phyloP scores from a whole-genome alignment of 2,797 vertebrate species.

The Poecilia wingei region DNA sequence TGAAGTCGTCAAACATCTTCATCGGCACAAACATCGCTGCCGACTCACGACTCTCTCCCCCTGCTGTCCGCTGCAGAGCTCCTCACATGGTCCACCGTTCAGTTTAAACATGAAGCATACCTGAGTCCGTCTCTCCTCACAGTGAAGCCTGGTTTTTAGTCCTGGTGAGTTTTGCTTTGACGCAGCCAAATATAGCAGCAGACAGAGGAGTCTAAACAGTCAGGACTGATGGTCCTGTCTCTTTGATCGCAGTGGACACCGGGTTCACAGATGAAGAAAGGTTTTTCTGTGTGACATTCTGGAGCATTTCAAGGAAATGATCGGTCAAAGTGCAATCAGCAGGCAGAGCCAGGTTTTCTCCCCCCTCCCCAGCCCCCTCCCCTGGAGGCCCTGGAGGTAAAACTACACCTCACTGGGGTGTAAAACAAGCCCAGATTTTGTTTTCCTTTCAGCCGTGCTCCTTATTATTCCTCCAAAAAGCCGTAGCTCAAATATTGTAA shows the following conservation, averaged over 20 bases:
- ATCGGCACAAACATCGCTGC: slow-evolving; percentile 71
- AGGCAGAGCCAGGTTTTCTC: slow-evolving; percentile 61
- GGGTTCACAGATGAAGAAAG: slow-evolving; percentile 66
- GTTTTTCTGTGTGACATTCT: slow-evolving; percentile 76
- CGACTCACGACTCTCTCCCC: slow-evolving; percentile 42
- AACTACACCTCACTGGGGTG: slow-evolving; percentile 31
- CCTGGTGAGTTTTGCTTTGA: slow-evolving; percentile 12
- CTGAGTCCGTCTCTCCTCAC: neutral
- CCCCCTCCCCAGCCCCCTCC: slow-evolving; percentile 64
- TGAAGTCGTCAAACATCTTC: slow-evolving; percentile 77
- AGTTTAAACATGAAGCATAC: neutral
- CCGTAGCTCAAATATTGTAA: slow-evolving; percentile 15
- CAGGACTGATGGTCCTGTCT: slow-evolving; percentile 59
- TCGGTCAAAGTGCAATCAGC: slow-evolving; percentile 81
- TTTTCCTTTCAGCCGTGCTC: slow-evolving; percentile 36
- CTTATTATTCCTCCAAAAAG: slow-evolving; percentile 20
- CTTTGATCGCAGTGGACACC: slow-evolving; percentile 60
- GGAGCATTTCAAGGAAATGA: slow-evolving; percentile 78
- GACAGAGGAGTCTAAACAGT: slow-evolving; percentile 60
- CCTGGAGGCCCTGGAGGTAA: slow-evolving; percentile 65
- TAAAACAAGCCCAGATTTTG: slow-evolving; percentile 21
- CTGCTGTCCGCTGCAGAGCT: slow-evolving; percentile 13
- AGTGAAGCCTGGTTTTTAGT: slow-evolving; percentile 12
- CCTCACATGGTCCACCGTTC: neutral
- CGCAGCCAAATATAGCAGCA: slow-evolving; percentile 39